Percentiles rank a stretch among this genome's conserved stretches.
These are phyloP conservation scores for Camelus dromedarius DNA, from an alignment of 2,113 vertebrate genomes.

Conservation along the genomic window DNA sequence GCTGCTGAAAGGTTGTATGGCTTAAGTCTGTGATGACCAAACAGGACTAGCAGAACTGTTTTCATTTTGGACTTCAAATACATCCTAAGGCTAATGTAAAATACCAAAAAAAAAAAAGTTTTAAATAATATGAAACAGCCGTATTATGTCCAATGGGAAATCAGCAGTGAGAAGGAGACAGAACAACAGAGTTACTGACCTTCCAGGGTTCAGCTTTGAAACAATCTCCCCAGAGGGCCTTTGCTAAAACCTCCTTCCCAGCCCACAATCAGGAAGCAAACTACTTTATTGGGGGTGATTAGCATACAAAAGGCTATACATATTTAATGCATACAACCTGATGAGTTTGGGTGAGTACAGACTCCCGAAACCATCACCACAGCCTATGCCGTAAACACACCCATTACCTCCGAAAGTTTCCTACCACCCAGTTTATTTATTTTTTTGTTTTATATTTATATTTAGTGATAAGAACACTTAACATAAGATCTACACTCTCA, in stretches of 20 bases:
- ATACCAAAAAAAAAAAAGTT: neutral
- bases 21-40: constrained; percentile 66
- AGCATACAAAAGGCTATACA: neutral
- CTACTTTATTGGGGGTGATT: neutral
- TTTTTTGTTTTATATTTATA: neutral
- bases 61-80: neutral
- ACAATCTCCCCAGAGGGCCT: neutral
- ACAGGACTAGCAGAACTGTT: neutral
- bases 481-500: neutral
- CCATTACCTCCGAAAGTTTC: neutral
- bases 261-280: neutral
- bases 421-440: neutral
- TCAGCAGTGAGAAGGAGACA: neutral
- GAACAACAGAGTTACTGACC: neutral
- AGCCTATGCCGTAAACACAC: neutral
- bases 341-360: neutral
- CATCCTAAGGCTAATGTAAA: neutral
- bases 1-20: constrained; percentile 9
- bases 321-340: neutral
- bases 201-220: neutral
- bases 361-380: neutral
- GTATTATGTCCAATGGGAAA: neutral
- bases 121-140: neutral
- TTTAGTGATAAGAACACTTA: neutral
- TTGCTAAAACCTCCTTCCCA: neutral